Conservation (phyloP, 2,888 invertebrate species). For the Chorisops tibialis region DNA sequence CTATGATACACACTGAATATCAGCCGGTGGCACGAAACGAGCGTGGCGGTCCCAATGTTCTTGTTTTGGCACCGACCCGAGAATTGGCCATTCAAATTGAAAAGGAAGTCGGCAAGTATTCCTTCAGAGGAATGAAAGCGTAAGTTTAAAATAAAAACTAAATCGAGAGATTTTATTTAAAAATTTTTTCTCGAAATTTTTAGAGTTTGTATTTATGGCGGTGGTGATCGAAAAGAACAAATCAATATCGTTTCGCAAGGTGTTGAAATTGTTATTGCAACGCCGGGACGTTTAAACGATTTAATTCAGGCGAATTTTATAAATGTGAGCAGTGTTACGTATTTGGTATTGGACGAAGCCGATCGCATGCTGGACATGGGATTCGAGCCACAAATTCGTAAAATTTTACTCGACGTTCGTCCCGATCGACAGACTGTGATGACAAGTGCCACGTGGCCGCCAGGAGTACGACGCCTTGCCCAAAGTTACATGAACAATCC, state of each 20-base stretch:
- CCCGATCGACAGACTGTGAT: conserved; percentile 93
- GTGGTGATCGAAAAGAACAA: conserved; percentile 77
- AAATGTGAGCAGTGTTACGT: conserved; percentile 77
- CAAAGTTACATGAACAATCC: conserved; percentile 85
- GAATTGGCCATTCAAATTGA: conserved; percentile 93
- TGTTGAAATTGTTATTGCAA: conserved; percentile 94
- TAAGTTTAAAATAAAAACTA: conserved; percentile 46
- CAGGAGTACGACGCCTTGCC: conserved; percentile 79
- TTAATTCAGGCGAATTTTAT: conserved; percentile 70
- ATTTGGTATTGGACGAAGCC: conserved; percentile 89
- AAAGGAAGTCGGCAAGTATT: conserved; percentile 84
- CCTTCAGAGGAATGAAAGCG: conserved; percentile 83
- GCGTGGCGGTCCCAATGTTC: conserved; percentile 77
- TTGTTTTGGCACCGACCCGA: conserved; percentile 88
- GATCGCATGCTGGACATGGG: conserved; percentile 87
- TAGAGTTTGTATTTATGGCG: conserved; percentile 88
- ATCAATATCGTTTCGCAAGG: conserved; percentile 69
- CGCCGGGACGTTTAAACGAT: conserved; percentile 90
- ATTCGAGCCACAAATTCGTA: conserved; percentile 84
- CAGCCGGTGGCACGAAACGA: conserved; percentile 71
- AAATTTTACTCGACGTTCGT: conserved; percentile 73
- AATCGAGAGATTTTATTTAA: neutral
- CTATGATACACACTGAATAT: conserved; percentile 86
- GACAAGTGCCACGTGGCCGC: conserved; percentile 97
- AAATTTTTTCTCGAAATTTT: conserved; percentile 8